Conservation (phyloP, 1,140 invertebrate genomes). For the Diorhabda elongata region DNA sequence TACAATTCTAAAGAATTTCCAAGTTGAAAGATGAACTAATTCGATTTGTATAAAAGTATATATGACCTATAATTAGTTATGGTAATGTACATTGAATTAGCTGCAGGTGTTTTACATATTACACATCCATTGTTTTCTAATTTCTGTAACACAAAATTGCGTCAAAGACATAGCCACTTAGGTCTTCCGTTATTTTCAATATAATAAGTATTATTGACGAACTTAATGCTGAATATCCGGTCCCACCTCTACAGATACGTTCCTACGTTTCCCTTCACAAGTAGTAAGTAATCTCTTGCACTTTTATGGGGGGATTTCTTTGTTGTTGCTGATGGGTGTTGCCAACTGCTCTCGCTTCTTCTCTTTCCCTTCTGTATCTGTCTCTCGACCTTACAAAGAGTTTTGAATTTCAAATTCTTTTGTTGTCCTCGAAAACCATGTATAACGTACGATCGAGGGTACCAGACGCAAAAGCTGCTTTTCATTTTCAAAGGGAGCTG, state of each 20-base stretch:
- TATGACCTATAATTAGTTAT: too few species aligned
- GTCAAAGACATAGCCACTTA: too few species aligned
- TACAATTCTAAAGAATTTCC: too few species aligned
- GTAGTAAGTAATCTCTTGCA: slow-evolving; percentile 2
- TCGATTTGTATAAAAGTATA: too few species aligned
- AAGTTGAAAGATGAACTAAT: too few species aligned
- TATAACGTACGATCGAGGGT: neutral
- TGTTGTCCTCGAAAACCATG: neutral
- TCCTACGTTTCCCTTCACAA: neutral
- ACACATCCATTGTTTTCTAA: too few species aligned
- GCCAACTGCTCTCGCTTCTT: neutral
- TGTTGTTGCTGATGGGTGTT: neutral
- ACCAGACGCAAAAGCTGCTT: neutral
- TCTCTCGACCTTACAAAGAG: neutral
- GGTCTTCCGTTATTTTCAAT: neutral
- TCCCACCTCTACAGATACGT: neutral
- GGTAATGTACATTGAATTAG: too few species aligned
- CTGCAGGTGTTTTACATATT: too few species aligned
- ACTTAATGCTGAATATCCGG: neutral
- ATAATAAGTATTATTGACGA: neutral
- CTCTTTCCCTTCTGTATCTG: neutral
- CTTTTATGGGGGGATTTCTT: slow-evolving; percentile 1
- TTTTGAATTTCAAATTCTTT: slow-evolving; percentile 3
- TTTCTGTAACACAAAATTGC: too few species aligned
- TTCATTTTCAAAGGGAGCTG: neutral